Evolutionary conservation across 1,140 invertebrate species (phyloP), one percentile per base, ranked within the genome.

Genomic region (Drosophila sp.): DNA sequence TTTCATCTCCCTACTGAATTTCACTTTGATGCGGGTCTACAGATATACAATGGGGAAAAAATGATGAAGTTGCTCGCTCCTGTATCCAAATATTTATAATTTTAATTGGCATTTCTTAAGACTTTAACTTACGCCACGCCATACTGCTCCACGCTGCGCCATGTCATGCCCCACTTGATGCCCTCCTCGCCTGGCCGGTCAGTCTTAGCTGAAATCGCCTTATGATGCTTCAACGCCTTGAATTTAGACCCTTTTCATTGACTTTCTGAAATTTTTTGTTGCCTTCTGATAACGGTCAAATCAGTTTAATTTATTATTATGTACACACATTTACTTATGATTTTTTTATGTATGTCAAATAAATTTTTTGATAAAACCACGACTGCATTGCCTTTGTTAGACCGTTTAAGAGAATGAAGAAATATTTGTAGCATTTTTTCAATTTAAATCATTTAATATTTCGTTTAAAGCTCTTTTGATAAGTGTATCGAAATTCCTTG

Each of bases 271-370:
- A 17, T 58, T 58, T 57, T 58, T 33, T 58, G 56, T 58, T 58
- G 32, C 56, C 6, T 58, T 38, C 25, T 58, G 32, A 58, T 58
- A 58, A 58, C 56, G 56, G 56, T 58, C 56, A 38, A 58, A 58
- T 58, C 32, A 32, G 30, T 57, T 33, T 23, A 27, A 50, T 50
- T 50, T 50, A 50, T 47, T 47, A 47, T 47, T 47, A 8, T 47
- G 23, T 23, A 47, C 44, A 47, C 23, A 27, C 1, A 27, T 50
- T 23, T 23, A 47, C 6, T 25, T 5, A 27, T 50, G 3, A 27
- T 35, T 57, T 35, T 57, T 57, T 23, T 55, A n/a, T 57, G 17
- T 35, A 35, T 23, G 56, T 58, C 56, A 38, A 25, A 58, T 35
- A 6, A 35, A 38, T 58, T 25, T 58, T 58, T 58, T 8, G 35